Evolutionary conservation across 1,140 invertebrate species (phyloP), one percentile per base, ranked within the genome.

Genomic region (Apis florea): DNA sequence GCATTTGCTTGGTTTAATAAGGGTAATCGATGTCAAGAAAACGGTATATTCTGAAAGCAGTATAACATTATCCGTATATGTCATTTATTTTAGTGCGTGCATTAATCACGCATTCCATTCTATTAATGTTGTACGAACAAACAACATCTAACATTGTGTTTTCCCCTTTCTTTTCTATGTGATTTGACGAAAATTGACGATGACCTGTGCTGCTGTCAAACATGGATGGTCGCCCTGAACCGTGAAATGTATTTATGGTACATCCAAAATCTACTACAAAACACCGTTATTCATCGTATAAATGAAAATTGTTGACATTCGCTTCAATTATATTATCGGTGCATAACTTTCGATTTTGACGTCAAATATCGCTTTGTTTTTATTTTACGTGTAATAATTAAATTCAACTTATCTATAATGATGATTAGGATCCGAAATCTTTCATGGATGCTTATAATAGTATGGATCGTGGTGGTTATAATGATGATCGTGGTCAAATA

Each of bases 111-210:
- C 76, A 84, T 79, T 83, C 72, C 75, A 86, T 78, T 78, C 71
- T 80, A 77, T 63, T 77, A 80, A 75, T 75, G 79, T 80, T 82
- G 24, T 63, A 82, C 59, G 82, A 63, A 51, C 64, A 85, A 85
- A 72, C 75, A 88, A 79, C 87, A 91, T 93, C 93, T 93, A 94
- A 93, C 93, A 92, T 90, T 92, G 90, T 94, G 85, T 93, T 93
- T 93, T 92, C 92, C 92, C 92, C 87, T 93, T 93, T 93, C 92
- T 93, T 94, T 94, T 94, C 92, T 94, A 94, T 94, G 93, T 94
- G 92, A 94, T 93, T 91, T 94, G 92, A 93, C 92, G 93, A 93
- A 94, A 93, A 93, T 93, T 94, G 92, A 93, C 90, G 93, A 93
- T 93, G 92, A 93, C 92, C 92, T 93, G 89, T 91, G 93, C 93